Evolutionary conservation across 2,888 invertebrate genomes (phyloP), one percentile per base, ranked within the genome.

Genomic region (Sphaerophoria rueppellii): DNA sequence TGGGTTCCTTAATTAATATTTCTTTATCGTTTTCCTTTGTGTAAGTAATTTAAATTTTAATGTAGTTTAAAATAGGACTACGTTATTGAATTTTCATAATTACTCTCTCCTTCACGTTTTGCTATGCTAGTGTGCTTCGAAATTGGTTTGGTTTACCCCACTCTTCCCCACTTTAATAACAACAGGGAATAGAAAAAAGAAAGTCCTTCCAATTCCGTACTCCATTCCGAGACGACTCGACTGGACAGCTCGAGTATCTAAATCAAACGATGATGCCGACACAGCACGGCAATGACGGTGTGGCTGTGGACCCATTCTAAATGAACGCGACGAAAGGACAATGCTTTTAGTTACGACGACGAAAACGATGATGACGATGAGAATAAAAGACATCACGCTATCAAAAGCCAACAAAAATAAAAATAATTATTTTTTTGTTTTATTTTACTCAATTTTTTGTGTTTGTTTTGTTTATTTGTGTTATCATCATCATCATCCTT

Each of bases 1-100:
- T 50, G 73, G 55, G 63, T 74, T 40, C 65, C 54, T 67, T 74
- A 74, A 74, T 74, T 74, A 74, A 74, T 74, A 65, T 74, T 74
- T 57, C 74, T 74, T 74, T 65, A 74, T 74, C 65, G 55, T 65
- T 74, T 74, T 55, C 48, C 74, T 74, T 65, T 74, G 74, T 74
- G 63, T 9, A 7, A 65, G 74, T 74, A 74, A 65, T 74, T 74
- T 65, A 35, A 74, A 74, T 65, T 74, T 74, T 48, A 74, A 65
- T 57, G 48, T 74, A 74, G 57, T 74, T 74, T 37, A 74, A 65
- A 74, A 74, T 65, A 74, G 55, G 55, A 48, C 74, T 74, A 57
- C 65, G 57, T 74, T 57, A 65, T 65, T 65, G 57, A 65, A 74
- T 74, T 74, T 74, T 74, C 74, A 48, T 74, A 74, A 74, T 74